Conservation (phyloP, 2,888 invertebrate genomes). For the Chironomus riparius region DNA sequence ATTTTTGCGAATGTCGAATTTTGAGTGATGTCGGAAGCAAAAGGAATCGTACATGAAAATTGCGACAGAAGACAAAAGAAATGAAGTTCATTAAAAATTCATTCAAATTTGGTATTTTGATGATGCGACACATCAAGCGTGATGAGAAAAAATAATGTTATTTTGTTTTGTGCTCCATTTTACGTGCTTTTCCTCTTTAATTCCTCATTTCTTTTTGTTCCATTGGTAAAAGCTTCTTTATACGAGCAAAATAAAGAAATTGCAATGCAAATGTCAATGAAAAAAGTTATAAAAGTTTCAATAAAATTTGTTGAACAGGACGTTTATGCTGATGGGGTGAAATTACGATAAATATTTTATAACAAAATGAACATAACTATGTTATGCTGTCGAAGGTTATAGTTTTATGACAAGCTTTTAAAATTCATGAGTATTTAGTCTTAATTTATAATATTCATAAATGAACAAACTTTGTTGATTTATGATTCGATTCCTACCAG, state of each 20-base stretch:
- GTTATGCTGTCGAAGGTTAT: too few species aligned
- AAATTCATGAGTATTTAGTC: too few species aligned
- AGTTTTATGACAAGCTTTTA: too few species aligned
- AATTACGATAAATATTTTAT: not conserved
- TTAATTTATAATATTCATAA: too few species aligned
- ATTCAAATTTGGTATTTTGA: not conserved
- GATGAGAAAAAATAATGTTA: not conserved
- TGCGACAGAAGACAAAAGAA: not conserved
- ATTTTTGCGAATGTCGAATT: too few species aligned
- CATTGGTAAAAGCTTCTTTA: not conserved
- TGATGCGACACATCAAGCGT: not conserved
- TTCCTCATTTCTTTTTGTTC: not conserved
- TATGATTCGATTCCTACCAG: too few species aligned
- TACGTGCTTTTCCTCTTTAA: not conserved
- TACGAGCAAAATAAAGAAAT: not conserved
- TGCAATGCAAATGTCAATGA: not conserved
- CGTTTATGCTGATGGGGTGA: not conserved
- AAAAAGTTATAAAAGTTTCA: too few species aligned
- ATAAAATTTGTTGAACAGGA: too few species aligned
- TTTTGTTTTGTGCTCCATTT: too few species aligned
- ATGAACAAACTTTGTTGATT: too few species aligned
- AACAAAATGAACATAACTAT: too few species aligned
- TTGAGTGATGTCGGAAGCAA: too few species aligned
- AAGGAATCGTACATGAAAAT: not conserved
- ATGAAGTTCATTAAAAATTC: constrained; percentile 10